A percentile compares a stretch with the other conserved stretches of the same genome.
Conservation (phyloP, 2,797 vertebrate species). For the Anniella stebbinsi region DNA sequence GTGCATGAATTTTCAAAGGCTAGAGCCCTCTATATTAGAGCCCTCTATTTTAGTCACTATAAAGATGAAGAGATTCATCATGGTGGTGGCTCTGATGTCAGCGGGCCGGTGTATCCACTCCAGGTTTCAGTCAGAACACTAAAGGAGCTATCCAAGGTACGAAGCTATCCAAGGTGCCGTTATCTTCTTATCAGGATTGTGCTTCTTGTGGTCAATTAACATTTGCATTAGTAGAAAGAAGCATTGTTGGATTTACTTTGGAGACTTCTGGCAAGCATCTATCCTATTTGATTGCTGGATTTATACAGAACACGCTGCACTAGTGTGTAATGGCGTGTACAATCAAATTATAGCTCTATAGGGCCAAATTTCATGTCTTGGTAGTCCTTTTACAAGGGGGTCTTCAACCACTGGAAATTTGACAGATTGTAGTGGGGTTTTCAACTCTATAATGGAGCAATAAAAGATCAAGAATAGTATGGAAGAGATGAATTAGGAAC, state of each 20-base stretch:
- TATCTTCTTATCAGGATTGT: not conserved
- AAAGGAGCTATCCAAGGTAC: not conserved
- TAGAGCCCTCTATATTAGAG: no score
- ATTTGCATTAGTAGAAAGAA: not conserved
- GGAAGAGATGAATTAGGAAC: constrained; percentile 21
- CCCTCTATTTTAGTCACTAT: no score
- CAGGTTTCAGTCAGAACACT: no score
- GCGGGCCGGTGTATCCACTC: no score
- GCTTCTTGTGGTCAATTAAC: not conserved
- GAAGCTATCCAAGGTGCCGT: not conserved
- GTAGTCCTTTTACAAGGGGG: not conserved
- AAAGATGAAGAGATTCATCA: no score
- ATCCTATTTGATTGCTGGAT: not conserved
- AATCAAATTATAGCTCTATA: constrained; percentile 11
- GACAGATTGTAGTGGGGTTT: not conserved
- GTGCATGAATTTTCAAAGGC: no score
- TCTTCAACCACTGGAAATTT: not conserved
- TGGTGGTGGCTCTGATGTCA: no score
- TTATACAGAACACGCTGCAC: not conserved
- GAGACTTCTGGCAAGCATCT: not conserved
- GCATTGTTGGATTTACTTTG: not conserved
- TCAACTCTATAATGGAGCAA: not conserved
- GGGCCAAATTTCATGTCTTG: not conserved
- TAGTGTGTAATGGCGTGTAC: not conserved
- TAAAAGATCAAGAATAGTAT: constrained; percentile 31